Evolutionary conservation across 2,888 invertebrate genomes (phyloP), one percentile per base, ranked within the genome.

Genomic region (Bugulina stolonifera): DNA sequence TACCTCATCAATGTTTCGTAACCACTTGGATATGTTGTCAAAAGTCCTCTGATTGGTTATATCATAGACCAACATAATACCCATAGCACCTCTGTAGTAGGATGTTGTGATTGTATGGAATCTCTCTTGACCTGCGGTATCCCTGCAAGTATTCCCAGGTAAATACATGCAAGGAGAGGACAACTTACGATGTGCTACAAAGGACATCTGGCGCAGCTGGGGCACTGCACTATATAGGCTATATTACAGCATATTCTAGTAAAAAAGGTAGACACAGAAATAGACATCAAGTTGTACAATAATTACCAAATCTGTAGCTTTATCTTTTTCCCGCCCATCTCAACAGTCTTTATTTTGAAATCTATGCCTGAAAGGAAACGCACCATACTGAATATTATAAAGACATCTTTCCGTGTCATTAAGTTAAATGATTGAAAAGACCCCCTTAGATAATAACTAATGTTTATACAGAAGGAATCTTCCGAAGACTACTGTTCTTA

Each of bases 331-430:
- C 95, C 96, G 83, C 92, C 89, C 79, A 96, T 88, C 86, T 96
- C 95, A 76, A 96, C 93, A 75, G 95, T 96, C 88, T 96, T 96
- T 82, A 96, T 96, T 89, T 96, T 96, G 86, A 96, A 96, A 88
- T 96, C 96, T 86, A 96, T 96, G 82, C 95, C 95, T 95, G 85
- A 43, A 88, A n/a, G n/a, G n/a, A n/a, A n/a, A n/a, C n/a, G n/a
- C n/a, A n/a, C n/a, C n/a, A n/a, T n/a, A n/a, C n/a, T n/a, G n/a
- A 71, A 70, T 64, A 23, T 35, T 27, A 52, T 52, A 52, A 52
- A 52, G 22, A 14, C 52, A 52, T 52, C 52, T 52, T 52, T 10
- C 10, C n/a, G n/a, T n/a, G n/a, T n/a, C n/a, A 52, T 52, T 52
- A 22, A 52, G 22, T 14, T 52, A 52, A 52, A 52, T 14, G 52